Percentiles rank a stretch among this genome's conserved stretches.
Conservation (phyloP, 2,888 invertebrate genomes). For the Chloroclysta siterata region DNA sequence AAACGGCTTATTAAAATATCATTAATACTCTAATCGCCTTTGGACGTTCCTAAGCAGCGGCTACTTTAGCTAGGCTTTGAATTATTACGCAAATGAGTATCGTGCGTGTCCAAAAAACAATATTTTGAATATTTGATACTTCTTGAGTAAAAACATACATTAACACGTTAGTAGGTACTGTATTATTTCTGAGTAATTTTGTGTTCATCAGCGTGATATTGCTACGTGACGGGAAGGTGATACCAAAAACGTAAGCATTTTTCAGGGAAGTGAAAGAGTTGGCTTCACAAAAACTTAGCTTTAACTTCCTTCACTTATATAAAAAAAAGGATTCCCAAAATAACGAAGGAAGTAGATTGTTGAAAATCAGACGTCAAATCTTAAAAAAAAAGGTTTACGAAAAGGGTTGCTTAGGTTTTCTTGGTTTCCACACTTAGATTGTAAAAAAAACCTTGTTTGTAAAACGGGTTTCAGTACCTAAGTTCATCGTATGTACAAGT, state of each 20-base stretch:
- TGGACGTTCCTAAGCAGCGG: constrained; percentile 16
- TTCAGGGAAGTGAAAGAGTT: too few species aligned
- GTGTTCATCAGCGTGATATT: constrained; percentile 44
- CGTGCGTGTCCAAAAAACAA: constrained; percentile 46
- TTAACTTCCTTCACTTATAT: too few species aligned
- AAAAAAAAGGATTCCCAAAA: too few species aligned
- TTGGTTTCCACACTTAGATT: too few species aligned
- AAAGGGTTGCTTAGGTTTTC: too few species aligned
- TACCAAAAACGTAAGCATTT: too few species aligned
- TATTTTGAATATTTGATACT: constrained; percentile 51
- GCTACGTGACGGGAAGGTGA: constrained; percentile 6
- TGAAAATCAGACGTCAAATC: too few species aligned
- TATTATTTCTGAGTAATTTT: constrained; percentile 65
- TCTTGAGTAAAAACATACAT: constrained; percentile 55
- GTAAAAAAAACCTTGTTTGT: too few species aligned
- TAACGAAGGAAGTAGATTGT: too few species aligned
- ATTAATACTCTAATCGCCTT: constrained; percentile 21
- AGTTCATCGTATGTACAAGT: not conserved
- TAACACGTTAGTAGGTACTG: constrained; percentile 51
- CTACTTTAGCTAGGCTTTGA: constrained; percentile 19
- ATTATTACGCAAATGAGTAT: constrained; percentile 42
- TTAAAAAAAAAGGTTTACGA: too few species aligned
- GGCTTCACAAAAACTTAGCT: too few species aligned
- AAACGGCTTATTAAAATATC: constrained; percentile 20
- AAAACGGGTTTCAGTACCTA: too few species aligned